Conservation (phyloP, 2,797 vertebrate species). For the Neosalanx taihuensis region DNA sequence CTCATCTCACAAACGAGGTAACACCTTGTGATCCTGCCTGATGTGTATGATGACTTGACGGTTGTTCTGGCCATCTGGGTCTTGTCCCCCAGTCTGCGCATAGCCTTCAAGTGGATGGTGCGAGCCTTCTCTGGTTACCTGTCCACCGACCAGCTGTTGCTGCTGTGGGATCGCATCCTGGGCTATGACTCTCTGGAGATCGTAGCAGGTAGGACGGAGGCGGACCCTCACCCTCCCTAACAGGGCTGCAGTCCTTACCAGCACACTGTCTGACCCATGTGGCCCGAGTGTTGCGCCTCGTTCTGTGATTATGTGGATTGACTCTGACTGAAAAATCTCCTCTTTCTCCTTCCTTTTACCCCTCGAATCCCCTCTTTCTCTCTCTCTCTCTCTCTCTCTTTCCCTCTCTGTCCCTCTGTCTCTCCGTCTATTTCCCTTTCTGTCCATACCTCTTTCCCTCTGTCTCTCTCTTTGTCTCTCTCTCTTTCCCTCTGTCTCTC, state of each 20-base stretch:
- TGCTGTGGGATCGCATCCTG: slow-evolving; percentile 96
- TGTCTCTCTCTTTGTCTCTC: not conserved
- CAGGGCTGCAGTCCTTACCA: not conserved
- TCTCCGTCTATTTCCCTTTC: not conserved
- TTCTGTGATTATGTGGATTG: too few species aligned
- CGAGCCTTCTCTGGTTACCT: slow-evolving; percentile 96
- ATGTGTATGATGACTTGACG: not conserved
- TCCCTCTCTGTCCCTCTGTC: not conserved
- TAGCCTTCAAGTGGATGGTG: slow-evolving; percentile 99
- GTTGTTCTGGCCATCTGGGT: slow-evolving; percentile 9
- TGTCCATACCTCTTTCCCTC: not conserved
- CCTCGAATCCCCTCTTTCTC: not conserved
- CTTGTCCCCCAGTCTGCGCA: slow-evolving; percentile 78
- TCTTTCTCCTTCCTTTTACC: not conserved
- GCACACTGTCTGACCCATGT: too few species aligned
- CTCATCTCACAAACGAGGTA: too few species aligned
- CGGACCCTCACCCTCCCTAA: not conserved
- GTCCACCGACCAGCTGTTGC: slow-evolving; percentile 94
- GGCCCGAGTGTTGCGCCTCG: too few species aligned
- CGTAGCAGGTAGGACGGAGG: slow-evolving; percentile 80
- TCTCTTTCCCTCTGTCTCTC: not conserved
- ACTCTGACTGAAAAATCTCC: not conserved
- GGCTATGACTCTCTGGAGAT: slow-evolving; percentile 94
- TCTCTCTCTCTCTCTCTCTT: not conserved
- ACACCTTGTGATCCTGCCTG: not conserved